Conservation (phyloP, 2,797 vertebrate species). For the Alauda arvensis region DNA sequence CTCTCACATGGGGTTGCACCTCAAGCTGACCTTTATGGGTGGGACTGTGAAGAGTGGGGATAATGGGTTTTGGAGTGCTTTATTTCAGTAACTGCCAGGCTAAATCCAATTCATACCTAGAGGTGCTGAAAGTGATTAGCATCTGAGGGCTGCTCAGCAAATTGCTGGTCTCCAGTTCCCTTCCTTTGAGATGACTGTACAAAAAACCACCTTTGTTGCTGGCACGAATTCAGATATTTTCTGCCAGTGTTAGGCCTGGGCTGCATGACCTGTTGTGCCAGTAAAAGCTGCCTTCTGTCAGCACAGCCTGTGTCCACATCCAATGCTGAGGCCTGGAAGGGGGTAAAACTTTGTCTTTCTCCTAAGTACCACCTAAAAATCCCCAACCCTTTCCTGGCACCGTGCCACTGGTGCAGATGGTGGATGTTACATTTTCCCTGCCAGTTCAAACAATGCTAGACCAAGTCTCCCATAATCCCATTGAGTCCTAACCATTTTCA, state of each 20-base stretch:
- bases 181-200: conserved; percentile 6
- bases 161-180: background rate
- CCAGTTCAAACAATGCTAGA: background rate
- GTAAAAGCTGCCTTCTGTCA: conserved; percentile 35
- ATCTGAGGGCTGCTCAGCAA: background rate
- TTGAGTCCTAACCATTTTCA: background rate
- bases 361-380: background rate
- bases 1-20: background rate
- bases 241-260: background rate
- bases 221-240: background rate
- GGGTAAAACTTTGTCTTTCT: background rate
- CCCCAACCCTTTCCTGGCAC: background rate
- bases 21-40: background rate
- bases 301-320: background rate
- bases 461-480: background rate
- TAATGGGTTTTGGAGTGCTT: background rate
- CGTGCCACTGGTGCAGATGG: background rate
- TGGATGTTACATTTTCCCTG: background rate
- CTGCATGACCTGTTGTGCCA: background rate
- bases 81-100: background rate
- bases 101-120: background rate
- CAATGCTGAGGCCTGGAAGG: background rate
- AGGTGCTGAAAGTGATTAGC: background rate
- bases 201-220: background rate
- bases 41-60: background rate